Evolutionary conservation across 2,888 invertebrate species (phyloP).

Genomic region (Cantharis nigra): DNA sequence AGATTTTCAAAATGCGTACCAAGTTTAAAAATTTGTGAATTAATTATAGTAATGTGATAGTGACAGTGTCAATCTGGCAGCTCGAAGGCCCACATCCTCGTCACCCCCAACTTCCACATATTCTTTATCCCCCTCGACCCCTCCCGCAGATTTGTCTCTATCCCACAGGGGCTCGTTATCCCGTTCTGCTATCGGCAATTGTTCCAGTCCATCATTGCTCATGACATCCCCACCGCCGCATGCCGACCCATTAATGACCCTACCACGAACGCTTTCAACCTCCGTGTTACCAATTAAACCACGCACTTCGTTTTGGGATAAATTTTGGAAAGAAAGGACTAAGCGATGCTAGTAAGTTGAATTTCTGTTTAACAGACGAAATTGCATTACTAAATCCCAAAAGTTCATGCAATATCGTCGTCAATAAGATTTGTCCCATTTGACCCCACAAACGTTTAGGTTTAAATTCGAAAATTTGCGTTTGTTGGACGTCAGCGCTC

Average conservation of each 20-base stretch:
- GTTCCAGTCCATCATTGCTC: conserved; percentile 64
- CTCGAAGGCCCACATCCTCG: conserved; percentile 37
- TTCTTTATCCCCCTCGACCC: conserved; percentile 45
- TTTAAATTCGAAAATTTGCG: too few relatives aligned
- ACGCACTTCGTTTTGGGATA: conserved; percentile 83
- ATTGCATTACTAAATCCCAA: too few relatives aligned
- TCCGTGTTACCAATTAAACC: conserved; percentile 79
- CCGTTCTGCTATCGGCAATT: conserved; percentile 51
- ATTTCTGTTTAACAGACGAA: neutral
- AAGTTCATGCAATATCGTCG: too few relatives aligned
- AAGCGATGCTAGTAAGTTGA: conserved; percentile 71
- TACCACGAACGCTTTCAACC: conserved; percentile 63
- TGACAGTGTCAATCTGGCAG: conserved; percentile 45
- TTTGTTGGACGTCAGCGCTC: neutral
- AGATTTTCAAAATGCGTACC: neutral
- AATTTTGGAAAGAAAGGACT: conserved; percentile 75
- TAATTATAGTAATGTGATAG: conserved; percentile 19
- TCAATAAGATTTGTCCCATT: too few relatives aligned
- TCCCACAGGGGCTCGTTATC: conserved; percentile 51
- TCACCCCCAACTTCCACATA: conserved; percentile 36
- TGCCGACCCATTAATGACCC: conserved; percentile 56
- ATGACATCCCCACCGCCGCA: conserved; percentile 56
- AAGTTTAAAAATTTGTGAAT: neutral
- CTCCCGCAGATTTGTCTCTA: conserved; percentile 39
- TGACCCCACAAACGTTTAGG: too few relatives aligned